Evolutionary conservation across 1,140 invertebrate species (phyloP), one percentile per base, ranked within the genome.

Genomic region (Aporrectodea caliginosa): DNA sequence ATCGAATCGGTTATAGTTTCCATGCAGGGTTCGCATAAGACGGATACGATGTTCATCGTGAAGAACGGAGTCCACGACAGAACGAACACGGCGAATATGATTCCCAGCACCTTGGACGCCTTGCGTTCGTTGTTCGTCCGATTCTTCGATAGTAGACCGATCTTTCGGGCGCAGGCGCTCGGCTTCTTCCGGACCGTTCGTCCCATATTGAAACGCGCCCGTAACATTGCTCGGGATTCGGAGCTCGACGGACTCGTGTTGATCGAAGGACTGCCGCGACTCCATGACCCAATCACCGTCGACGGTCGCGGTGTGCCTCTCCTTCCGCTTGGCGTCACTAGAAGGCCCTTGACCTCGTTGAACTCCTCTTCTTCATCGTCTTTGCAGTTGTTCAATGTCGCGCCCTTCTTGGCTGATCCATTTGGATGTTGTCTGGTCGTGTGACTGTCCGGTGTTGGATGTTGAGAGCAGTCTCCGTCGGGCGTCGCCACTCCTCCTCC

Each of bases 61-160:
- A 88, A 89, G 80, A 89, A 89, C 30, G 88, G 88, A 0, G 85
- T 86, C 88, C 88, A 89, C 71, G 86, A 80, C 1, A 86, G 79
- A 0, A 88, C 85, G 82, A 89, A 89, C 0, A 88, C 85, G 31
- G 80, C 81, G 80, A 89, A 88, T 30, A 89, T 88, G 69, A 89
- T 88, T 14, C 87, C 86, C 29, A 89, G 79, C 27, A 89, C 87
- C 82, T 88, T 82, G 84, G 31, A 85, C 84, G 68, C 87, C 85
- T 82, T 88, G 75, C 83, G 84, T 81, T 88, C 87, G 78, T 88
- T 88, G 31, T 81, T 85, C 6, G 83, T 84, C 12, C 84, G 84
- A 75, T 84, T 84, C 69, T 84, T 85, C 31, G 85, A 83, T 77
- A 82, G 83, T 1, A 58, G 43, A 27, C 78, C 79, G 34, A 73